These are phyloP conservation scores for Parauchenoglanis ngamensis DNA, from an alignment of 2,797 vertebrate species.

Conservation along the genomic window DNA sequence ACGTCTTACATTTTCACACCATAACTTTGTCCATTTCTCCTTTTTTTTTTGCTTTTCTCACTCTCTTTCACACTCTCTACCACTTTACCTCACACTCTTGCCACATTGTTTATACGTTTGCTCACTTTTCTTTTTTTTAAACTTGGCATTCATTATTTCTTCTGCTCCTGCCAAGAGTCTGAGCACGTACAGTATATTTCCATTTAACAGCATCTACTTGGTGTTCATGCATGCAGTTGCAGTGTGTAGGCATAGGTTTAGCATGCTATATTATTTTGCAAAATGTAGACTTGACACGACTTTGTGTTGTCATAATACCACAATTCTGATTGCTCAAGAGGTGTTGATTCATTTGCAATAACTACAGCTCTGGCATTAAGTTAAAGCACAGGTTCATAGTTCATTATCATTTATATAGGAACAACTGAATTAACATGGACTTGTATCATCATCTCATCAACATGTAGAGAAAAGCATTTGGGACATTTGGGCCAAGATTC, in stretches of 20 bases:
- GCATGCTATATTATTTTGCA: neutral
- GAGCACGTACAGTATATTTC: neutral
- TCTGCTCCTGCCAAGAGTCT: neutral
- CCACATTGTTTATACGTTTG: neutral
- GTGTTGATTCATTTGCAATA: neutral
- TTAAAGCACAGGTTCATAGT: neutral
- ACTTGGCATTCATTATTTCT: neutral
- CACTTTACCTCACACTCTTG: conserved; percentile 2
- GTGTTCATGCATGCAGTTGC: neutral
- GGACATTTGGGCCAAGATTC: neutral
- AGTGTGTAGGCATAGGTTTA: neutral
- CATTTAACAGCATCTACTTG: neutral
- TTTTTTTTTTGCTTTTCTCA: neutral
- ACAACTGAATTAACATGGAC: neutral
- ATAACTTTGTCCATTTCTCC: neutral
- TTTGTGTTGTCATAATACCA: neutral
- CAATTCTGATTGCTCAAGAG: neutral
- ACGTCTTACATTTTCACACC: neutral
- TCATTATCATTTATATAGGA: neutral
- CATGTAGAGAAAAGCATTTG: neutral
- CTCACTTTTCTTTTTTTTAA: neutral
- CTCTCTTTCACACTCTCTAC: neutral
- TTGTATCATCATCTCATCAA: neutral
- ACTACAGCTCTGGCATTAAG: neutral
- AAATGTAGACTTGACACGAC: neutral